Evolutionary conservation across 1,140 invertebrate genomes (phyloP).

Genomic region (Pseudomyrmex sp.): DNA sequence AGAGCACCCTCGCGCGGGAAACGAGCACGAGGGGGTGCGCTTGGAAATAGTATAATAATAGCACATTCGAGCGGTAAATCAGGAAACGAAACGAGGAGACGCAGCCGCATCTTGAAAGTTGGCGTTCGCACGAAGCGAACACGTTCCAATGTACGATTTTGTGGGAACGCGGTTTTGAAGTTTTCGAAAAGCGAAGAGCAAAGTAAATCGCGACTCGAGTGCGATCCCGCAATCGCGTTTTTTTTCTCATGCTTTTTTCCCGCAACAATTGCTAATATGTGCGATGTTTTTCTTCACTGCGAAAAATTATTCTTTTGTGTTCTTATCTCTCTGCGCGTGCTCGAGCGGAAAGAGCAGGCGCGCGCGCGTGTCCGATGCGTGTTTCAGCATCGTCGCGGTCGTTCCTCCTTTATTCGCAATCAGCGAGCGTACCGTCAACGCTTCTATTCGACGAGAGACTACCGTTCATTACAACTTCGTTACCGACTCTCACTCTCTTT

Average conservation of each 20-base stretch:
- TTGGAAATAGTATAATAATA: conserved; percentile 10
- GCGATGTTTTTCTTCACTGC: not conserved
- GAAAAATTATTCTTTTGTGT: too few species aligned
- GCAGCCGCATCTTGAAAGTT: not conserved
- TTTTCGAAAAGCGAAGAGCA: not conserved
- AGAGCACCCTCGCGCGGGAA: not conserved
- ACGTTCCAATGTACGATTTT: too few species aligned
- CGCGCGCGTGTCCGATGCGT: conserved; percentile 49
- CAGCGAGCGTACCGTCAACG: conserved; percentile 24
- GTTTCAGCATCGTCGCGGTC: conserved; percentile 21
- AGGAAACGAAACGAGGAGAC: not conserved
- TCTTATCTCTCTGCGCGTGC: conserved; percentile 41
- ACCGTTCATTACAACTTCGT: conserved; percentile 57
- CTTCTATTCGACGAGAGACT: conserved; percentile 29
- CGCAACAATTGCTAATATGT: not conserved
- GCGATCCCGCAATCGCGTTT: not conserved
- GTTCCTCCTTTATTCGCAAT: conserved; percentile 53
- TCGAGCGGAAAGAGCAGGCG: conserved; percentile 20
- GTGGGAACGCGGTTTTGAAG: not conserved
- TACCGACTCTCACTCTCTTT: conserved; percentile 12
- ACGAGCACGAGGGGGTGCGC: not conserved
- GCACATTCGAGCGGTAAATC: not conserved
- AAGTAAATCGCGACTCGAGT: not conserved
- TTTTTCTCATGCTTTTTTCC: not conserved
- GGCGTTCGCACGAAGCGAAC: too few species aligned